Conservation (phyloP, 2,888 invertebrate species). For the Lingula anatina region DNA sequence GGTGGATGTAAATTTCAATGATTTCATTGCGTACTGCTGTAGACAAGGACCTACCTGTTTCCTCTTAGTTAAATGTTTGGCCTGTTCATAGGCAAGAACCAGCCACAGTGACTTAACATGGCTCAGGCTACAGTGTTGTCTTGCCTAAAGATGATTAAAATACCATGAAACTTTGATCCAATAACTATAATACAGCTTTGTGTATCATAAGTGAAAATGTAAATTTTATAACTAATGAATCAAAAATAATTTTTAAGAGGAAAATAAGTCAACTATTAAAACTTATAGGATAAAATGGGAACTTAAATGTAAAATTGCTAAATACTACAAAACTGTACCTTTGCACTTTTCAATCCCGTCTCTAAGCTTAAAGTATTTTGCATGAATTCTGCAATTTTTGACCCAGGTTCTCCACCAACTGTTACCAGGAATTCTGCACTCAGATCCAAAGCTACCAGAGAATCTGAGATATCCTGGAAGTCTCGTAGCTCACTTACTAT, state of each 20-base stretch:
- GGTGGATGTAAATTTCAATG: too few species aligned
- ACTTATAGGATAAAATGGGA: too few species aligned
- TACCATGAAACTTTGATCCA: too few species aligned
- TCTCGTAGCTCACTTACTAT: constrained; percentile 6
- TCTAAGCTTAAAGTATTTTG: constrained; percentile 22
- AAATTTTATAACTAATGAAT: too few species aligned
- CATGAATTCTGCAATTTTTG: constrained; percentile 22
- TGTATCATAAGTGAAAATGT: too few species aligned
- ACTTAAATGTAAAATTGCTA: too few species aligned
- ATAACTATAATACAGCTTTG: too few species aligned
- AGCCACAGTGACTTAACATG: constrained; percentile 30
- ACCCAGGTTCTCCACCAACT: constrained; percentile 7
- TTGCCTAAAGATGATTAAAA: too few species aligned
- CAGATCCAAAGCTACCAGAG: constrained; percentile 13
- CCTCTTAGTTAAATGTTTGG: constrained; percentile 15
- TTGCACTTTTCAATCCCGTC: constrained; percentile 13
- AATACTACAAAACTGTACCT: constrained; percentile 12
- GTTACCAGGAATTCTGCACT: constrained; percentile 15
- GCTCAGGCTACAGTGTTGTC: constrained; percentile 17
- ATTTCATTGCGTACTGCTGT: too few species aligned
- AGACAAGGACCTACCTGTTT: constrained; percentile 15
- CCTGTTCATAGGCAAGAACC: constrained; percentile 20
- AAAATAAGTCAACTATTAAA: too few species aligned
- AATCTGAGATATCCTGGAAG: constrained; percentile 8
- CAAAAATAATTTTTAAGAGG: too few species aligned